Conservation (phyloP, 2,888 invertebrate species). For the Teinopalpus imperialis region DNA sequence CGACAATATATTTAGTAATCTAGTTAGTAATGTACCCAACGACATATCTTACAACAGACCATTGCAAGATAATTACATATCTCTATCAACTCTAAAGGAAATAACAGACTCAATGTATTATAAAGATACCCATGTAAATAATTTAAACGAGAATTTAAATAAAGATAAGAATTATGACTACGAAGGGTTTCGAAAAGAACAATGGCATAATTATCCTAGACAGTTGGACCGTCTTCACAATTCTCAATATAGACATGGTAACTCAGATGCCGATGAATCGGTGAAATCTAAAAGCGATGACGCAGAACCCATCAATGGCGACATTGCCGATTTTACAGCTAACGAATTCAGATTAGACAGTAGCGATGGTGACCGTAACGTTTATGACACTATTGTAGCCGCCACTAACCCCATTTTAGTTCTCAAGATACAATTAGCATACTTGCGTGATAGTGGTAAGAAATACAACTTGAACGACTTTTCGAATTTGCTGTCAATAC, state of each 20-base stretch:
- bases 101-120: slow-evolving; percentile 39
- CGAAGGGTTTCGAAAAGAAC: slow-evolving; percentile 64
- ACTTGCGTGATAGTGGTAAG: slow-evolving; percentile 47
- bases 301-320: slow-evolving; percentile 30
- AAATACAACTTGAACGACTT: slow-evolving; percentile 37
- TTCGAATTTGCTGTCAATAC: slow-evolving; percentile 32
- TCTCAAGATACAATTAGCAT: slow-evolving; percentile 62
- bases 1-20: slow-evolving; percentile 63
- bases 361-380: slow-evolving; percentile 41
- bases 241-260: slow-evolving; percentile 29
- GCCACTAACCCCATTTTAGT: slow-evolving; percentile 58
- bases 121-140: slow-evolving; percentile 41
- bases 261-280: slow-evolving; percentile 38
- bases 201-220: slow-evolving; percentile 71
- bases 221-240: slow-evolving; percentile 63
- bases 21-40: slow-evolving; percentile 47
- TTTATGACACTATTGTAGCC: slow-evolving; percentile 45
- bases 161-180: slow-evolving; percentile 37
- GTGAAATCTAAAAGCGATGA: slow-evolving; percentile 14
- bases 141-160: slow-evolving; percentile 39
- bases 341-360: slow-evolving; percentile 46
- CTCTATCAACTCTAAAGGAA: slow-evolving; percentile 41
- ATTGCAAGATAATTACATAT: slow-evolving; percentile 30
- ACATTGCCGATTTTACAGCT: slow-evolving; percentile 35
- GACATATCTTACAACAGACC: slow-evolving; percentile 48